Evolutionary conservation across 92 coral and sea anemone genomes (phyloP).

Genomic region (Phenganax stokvisi): DNA sequence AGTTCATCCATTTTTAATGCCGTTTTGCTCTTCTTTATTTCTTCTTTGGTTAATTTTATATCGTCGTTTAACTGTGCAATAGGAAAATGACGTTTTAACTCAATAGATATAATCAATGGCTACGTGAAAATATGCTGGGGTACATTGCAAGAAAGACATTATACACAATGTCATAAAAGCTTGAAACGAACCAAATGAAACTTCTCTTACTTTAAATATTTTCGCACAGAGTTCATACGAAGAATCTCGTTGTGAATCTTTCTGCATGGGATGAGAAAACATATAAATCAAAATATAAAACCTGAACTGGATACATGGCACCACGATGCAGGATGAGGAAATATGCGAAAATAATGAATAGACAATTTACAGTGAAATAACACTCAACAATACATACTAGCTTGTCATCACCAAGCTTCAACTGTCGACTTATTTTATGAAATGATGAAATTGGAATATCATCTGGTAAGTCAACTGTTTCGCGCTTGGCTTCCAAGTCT

Average conservation of each 20-base stretch:
- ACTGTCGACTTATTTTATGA: conserved; percentile 87
- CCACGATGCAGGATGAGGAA: not conserved
- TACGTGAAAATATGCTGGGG: too few species aligned
- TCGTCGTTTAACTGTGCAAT: conserved; percentile 58
- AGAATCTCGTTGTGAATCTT: conserved; percentile 73
- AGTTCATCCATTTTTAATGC: conserved; percentile 86
- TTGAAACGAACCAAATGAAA: not conserved
- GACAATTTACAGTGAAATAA: not conserved
- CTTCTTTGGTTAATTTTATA: conserved; percentile 68
- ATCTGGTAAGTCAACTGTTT: conserved; percentile 68
- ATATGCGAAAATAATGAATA: not conserved
- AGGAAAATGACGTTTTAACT: not conserved
- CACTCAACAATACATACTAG: conserved; percentile 46
- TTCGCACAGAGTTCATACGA: conserved; percentile 74
- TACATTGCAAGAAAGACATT: not conserved
- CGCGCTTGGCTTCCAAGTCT: conserved; percentile 72
- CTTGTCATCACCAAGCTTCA: conserved; percentile 84
- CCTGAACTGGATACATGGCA: not conserved
- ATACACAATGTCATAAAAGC: not conserved
- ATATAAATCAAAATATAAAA: conserved; percentile 50
- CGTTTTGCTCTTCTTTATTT: conserved; percentile 78
- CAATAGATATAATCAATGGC: too few species aligned
- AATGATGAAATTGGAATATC: conserved; percentile 85
- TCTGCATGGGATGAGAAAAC: conserved; percentile 86
- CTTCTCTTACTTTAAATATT: conserved; percentile 65